Evolutionary conservation across 2,888 invertebrate species (phyloP), one percentile per base, ranked within the genome.

Genomic region (Eupithecia vulgata): DNA sequence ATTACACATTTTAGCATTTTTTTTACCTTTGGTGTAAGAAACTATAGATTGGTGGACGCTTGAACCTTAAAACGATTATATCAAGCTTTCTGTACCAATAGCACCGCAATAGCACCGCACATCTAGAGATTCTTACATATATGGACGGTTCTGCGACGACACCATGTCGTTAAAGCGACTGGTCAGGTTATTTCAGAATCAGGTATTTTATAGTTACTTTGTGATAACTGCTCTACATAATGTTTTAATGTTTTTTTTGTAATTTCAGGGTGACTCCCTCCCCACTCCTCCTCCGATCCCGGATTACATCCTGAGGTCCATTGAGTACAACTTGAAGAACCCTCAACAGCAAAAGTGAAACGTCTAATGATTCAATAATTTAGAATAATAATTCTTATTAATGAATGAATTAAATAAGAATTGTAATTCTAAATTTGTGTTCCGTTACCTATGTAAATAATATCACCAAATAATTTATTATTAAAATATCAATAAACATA

Each of bases 241-340:
- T 35, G 17, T 64, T 35, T 37, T 37, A 64, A 64, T 64, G 61
- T 34, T 64, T 64, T 52, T 17, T 35, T 66, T 69, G 42, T 59
- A 5, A 17, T 87, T 86, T 30, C 86, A 94, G 93, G 90, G 94
- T 81, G 87, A 88, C 73, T 86, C 88, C 30, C 78, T 95, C 75
- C 95, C 95, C 40, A 94, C 94, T 17, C 88, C 95, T 13, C 95
- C 91, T 5, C 91, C 94, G 68, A 88, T 95, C 30, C 95, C 95
- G 10, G 89, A 88, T 13, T 91, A 87, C 68, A 95, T 95, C 84
- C 82, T 89, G 45, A 91, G 91, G 83, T 88, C 94, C n/a, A 83
- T 95, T n/a, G 91, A 86, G 0, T 91, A 82, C 85, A 76, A 80
- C 79, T 82, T 84, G 59, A 88, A 76, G 74, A 77, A 73, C 78